Percentiles rank a stretch among this genome's conserved stretches.
phyloP scores from a whole-genome alignment of 2,888 invertebrate species.

The Phortica magna region DNA sequence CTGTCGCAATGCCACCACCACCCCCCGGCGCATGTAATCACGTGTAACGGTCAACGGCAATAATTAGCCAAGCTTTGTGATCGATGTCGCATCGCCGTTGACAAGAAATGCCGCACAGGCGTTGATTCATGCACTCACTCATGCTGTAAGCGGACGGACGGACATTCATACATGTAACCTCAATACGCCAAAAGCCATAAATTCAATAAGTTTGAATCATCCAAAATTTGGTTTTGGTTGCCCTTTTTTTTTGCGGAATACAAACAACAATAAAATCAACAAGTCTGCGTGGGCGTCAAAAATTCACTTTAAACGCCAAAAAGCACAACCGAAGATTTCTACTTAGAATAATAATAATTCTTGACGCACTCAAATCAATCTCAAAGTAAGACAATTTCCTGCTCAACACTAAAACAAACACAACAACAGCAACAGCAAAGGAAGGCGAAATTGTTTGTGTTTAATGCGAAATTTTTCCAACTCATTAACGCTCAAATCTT shows the following conservation, averaged over 20 bases:
- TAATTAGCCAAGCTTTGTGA: slow-evolving; percentile 7
- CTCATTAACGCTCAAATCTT: not conserved
- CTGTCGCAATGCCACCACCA: not conserved
- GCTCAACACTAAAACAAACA: not conserved
- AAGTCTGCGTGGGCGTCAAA: not conserved
- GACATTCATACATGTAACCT: no score
- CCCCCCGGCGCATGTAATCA: not conserved
- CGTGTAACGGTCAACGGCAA: slow-evolving; percentile 4
- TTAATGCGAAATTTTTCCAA: not conserved
- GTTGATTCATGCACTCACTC: not conserved
- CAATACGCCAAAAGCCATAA: no score
- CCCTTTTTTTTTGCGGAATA: no score
- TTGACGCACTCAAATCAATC: not conserved
- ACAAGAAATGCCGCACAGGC: not conserved
- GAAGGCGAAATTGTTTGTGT: not conserved
- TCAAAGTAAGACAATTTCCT: not conserved
- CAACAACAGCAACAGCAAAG: not conserved
- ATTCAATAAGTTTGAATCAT: no score
- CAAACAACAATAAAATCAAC: not conserved
- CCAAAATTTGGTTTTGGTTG: no score
- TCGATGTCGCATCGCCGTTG: not conserved
- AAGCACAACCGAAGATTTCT: not conserved
- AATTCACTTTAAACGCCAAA: not conserved
- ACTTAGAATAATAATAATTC: not conserved
- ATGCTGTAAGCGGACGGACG: no score